phyloP scores from a whole-genome alignment of 2,888 invertebrate genomes.

The Chloromyia formosa region DNA sequence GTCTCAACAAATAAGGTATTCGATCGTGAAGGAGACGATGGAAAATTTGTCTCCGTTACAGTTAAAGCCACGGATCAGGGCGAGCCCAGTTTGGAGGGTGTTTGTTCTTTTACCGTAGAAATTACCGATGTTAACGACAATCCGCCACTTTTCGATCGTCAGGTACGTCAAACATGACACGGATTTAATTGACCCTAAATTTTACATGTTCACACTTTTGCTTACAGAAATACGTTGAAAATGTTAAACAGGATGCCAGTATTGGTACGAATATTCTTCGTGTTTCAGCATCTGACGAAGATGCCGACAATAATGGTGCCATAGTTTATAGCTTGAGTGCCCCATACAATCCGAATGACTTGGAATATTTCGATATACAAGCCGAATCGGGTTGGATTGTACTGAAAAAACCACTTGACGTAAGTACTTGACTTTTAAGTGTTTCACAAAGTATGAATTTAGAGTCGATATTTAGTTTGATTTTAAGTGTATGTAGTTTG shows the following conservation, averaged over 20 bases:
- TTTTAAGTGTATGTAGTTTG: not conserved
- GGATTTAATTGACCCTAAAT: not conserved
- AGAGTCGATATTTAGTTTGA: not conserved
- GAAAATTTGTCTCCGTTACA: conserved; percentile 94
- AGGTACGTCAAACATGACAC: conserved; percentile 68
- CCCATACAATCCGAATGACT: conserved; percentile 85
- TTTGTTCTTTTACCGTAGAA: conserved; percentile 98
- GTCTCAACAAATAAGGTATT: conserved; percentile 96
- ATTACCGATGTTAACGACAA: conserved; percentile 98
- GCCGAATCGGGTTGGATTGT: conserved; percentile 98
- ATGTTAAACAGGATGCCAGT: conserved; percentile 95
- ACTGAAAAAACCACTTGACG: conserved; percentile 92
- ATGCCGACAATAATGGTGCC: conserved; percentile 96
- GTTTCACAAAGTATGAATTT: conserved; percentile 38
- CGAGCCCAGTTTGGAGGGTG: conserved; percentile 96
- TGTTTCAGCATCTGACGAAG: conserved; percentile 96
- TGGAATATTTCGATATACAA: conserved; percentile 96
- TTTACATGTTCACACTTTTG: conserved; percentile 50
- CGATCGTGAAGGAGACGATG: conserved; percentile 96
- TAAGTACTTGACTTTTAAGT: conserved; percentile 73
- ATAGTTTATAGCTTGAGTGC: conserved; percentile 92
- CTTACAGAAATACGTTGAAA: conserved; percentile 93
- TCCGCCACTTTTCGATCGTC: conserved; percentile 92
- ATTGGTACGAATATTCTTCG: conserved; percentile 93
- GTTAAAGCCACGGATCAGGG: conserved; percentile 99